phyloP scores from a whole-genome alignment of 2,113 vertebrate genomes.

The Micronycteris hirsuta region DNA sequence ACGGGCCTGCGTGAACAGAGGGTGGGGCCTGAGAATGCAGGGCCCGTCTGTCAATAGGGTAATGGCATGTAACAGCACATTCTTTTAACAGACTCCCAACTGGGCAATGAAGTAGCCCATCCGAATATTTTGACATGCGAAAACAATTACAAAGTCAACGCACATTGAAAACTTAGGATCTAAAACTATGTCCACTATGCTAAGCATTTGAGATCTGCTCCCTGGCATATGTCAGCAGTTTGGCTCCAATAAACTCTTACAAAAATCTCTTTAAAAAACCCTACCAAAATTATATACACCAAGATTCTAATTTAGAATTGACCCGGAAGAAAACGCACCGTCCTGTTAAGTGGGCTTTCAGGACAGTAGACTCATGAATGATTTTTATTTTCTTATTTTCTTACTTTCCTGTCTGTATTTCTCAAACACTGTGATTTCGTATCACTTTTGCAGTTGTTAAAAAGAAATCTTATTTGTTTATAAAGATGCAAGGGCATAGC shows the following conservation, averaged over 20 bases:
- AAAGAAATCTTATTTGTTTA: not conserved
- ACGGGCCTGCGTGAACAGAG: fast-evolving
- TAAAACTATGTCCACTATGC: not conserved
- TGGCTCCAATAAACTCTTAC: not conserved
- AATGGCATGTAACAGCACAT: not conserved
- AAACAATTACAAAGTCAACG: not conserved
- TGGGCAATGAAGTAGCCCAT: not conserved
- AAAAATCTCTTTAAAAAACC: not conserved
- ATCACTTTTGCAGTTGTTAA: not conserved
- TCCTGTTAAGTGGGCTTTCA: not conserved
- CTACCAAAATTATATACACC: not conserved
- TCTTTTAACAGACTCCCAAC: not conserved
- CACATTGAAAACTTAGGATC: not conserved
- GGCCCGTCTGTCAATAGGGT: not conserved
- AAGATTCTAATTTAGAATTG: not conserved
- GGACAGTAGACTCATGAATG: not conserved
- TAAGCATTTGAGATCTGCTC: not conserved
- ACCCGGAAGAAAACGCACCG: not conserved
- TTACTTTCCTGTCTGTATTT: not conserved
- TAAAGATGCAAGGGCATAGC: not conserved
- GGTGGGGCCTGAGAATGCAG: not conserved
- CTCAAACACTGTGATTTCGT: not conserved
- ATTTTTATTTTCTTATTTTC: not conserved
- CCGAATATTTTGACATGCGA: not conserved
- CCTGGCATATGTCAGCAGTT: not conserved